Conservation (phyloP, 1,140 invertebrate species). For the Cotesia typhae region DNA sequence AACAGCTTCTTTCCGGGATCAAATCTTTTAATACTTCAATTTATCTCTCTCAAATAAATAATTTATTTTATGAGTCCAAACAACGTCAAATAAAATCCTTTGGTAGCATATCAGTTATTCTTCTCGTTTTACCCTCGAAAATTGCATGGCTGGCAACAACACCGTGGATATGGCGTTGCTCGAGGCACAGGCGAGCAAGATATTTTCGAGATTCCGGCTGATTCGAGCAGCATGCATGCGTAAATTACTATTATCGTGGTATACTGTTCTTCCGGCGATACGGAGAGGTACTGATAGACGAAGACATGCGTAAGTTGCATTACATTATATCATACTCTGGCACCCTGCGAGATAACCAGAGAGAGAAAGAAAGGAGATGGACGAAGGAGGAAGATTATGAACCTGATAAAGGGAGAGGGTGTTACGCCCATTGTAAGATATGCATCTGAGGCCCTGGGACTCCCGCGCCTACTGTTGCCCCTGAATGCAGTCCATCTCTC, state of each 20-base stretch:
- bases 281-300: constrained; percentile 16
- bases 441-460: constrained; percentile 38
- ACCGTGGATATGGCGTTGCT: background rate
- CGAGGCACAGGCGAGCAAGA: constrained; percentile 1
- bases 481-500: constrained; percentile 35
- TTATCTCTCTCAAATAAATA: too few species aligned
- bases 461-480: constrained; percentile 41
- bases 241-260: constrained; percentile 44
- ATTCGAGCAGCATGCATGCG: constrained; percentile 32
- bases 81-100: background rate
- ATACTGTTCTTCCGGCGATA: constrained; percentile 22
- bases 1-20: too few species aligned
- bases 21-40: too few species aligned
- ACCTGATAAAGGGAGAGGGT: background rate
- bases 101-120: background rate
- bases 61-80: too few species aligned
- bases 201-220: constrained; percentile 21
- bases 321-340: too few species aligned
- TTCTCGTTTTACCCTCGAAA: constrained; percentile 22
- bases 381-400: background rate
- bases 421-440: constrained; percentile 41
- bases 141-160: background rate
- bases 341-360: constrained; percentile 11
- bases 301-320: too few species aligned
- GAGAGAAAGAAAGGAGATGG: constrained; percentile 5